Base-by-base conservation (phyloP, 2,888 invertebrate species). In the Dendrolimus pini region DNA sequence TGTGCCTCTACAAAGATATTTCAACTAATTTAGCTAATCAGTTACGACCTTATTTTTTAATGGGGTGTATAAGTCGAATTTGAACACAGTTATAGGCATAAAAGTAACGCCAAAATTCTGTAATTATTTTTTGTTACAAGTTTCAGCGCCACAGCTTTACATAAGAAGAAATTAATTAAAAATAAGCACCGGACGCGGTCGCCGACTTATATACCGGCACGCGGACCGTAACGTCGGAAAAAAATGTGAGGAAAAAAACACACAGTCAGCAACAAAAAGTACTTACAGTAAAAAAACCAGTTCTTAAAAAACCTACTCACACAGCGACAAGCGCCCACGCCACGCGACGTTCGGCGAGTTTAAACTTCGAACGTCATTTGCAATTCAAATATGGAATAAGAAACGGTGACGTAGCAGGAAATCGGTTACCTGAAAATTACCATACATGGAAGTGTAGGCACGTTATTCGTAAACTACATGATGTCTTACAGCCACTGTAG, bases 401-500 rank as follows among this genome's bases (percentile, higher is more conserved):
- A 47, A 47, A 47, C 12, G 71, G 72, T 86, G 86, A 88, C 87
- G 84, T 82, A 77, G 84, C 86, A 84, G 82, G 83, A 85, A 85
- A 81, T 78, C 74, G 72, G 47, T 47, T 47, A 77, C 61, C 63
- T 65, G 61, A 61, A 71, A 71, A 71, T 71, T 66, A 67, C 73
- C 67, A 61, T 65, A 62, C 9, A 47, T 41, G 7, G 42, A 42
- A n/a, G 41, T 41, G 8, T 41, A 18, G 42, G 42, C 41, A 54
- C 13, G 41, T 41, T 55, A 47, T 47, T 47, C 6, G 6, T 47
- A 12, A 47, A 47, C 9, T 47, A 47, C 47, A 30, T 30, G 30
- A 30, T 30, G 30, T 30, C 30, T 30, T 30, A 30, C 30, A 30
- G 30, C 30, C 6, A 6, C 30, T 14, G 14, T 14, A 14, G 14